Conservation (phyloP, 1,140 invertebrate species). For the Neodiprion lecontei region DNA sequence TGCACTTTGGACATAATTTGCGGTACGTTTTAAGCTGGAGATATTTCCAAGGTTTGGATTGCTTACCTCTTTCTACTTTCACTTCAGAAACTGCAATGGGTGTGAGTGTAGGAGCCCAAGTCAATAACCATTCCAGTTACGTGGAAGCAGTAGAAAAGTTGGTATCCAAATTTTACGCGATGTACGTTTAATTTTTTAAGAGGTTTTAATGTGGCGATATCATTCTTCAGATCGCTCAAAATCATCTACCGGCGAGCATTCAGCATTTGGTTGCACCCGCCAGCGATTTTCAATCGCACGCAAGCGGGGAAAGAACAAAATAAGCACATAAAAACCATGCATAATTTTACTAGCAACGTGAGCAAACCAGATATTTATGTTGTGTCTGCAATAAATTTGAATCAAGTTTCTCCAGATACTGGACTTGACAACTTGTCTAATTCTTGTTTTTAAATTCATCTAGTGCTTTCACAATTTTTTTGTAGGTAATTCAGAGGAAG, state of each 20-base stretch:
- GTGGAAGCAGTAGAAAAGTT: conserved; percentile 74
- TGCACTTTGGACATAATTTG: conserved; percentile 78
- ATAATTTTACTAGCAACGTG: background rate
- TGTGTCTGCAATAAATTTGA: background rate
- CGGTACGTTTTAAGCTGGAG: conserved; percentile 57
- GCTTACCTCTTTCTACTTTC: conserved; percentile 10
- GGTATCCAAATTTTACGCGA: conserved; percentile 39
- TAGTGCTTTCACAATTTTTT: background rate
- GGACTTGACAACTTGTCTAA: background rate
- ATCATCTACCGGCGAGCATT: background rate
- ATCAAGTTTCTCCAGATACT: background rate
- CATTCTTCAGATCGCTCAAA: background rate
- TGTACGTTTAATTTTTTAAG: conserved; percentile 25
- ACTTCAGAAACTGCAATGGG: conserved; percentile 84
- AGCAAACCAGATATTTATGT: background rate
- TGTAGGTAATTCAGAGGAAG: background rate
- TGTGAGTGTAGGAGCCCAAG: conserved; percentile 72
- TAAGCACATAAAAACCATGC: background rate
- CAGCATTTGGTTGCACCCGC: background rate
- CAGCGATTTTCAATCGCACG: background rate
- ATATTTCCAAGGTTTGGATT: background rate
- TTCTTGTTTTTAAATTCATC: no score
- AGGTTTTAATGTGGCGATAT: conserved; percentile 15
- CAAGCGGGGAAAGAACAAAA: background rate
- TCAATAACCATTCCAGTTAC: conserved; percentile 73